phyloP scores from a whole-genome alignment of 2,797 vertebrate genomes.

The Echeneis naucrates region DNA sequence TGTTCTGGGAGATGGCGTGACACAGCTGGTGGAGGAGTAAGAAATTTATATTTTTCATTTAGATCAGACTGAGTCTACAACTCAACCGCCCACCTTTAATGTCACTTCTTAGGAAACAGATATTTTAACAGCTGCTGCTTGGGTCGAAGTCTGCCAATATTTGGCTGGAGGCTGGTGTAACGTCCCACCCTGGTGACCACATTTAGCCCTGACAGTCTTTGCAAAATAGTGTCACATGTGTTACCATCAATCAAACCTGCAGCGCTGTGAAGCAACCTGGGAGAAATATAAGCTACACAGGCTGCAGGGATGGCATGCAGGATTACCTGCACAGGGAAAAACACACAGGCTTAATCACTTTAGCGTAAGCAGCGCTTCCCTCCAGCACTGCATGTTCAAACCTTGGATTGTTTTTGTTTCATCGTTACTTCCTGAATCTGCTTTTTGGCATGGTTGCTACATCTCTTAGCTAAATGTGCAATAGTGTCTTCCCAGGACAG shows the following conservation, averaged over 20 bases:
- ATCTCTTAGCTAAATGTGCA: background rate
- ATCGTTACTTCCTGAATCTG: conserved; percentile 1
- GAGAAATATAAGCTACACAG: background rate
- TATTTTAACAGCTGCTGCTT: background rate
- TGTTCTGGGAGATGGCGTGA: background rate
- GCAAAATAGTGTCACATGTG: conserved; percentile 39
- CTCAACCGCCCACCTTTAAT: background rate
- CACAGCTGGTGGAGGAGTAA: background rate
- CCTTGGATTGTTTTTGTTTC: background rate
- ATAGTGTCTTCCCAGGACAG: background rate
- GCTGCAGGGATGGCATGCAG: background rate
- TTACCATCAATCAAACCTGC: conserved; percentile 61
- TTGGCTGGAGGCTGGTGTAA: conserved; percentile 20
- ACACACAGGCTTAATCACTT: background rate
- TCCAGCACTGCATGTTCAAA: background rate
- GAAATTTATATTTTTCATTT: conserved; percentile 8
- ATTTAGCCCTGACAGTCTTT: conserved; percentile 27
- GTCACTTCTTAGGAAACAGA: background rate
- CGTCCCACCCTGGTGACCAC: conserved; percentile 15
- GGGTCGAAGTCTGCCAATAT: conserved; percentile 13
- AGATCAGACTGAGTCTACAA: conserved; percentile 2
- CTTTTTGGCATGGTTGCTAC: background rate
- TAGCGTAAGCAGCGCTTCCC: background rate
- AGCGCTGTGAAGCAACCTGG: background rate
- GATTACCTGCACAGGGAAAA: background rate